A percentile compares a stretch with the other conserved stretches of the same genome.
Evolutionary conservation across 2,888 invertebrate species (phyloP).

Genomic region (Andrena bucephala): DNA sequence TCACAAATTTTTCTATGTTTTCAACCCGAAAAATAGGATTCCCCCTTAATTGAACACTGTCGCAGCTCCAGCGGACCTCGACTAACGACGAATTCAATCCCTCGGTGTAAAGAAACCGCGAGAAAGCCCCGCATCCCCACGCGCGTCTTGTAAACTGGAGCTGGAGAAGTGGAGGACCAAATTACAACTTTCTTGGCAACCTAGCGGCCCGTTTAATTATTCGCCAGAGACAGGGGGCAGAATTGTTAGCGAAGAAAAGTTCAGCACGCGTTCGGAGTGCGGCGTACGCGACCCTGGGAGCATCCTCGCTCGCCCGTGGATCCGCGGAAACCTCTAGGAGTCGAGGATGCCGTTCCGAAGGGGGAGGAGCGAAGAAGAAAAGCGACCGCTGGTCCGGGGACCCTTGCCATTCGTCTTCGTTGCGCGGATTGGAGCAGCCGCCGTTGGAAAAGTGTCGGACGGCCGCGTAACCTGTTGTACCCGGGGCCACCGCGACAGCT

Average conservation of each 20-base stretch:
- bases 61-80: too few species aligned
- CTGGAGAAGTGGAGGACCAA: neutral
- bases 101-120: neutral
- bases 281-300: neutral
- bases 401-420: constrained; percentile 54
- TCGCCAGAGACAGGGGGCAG: neutral
- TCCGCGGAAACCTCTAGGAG: neutral
- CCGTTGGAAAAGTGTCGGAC: constrained; percentile 33
- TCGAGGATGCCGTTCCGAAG: neutral
- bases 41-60: too few species aligned
- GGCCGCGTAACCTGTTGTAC: constrained; percentile 45
- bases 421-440: constrained; percentile 12
- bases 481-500: constrained; percentile 28
- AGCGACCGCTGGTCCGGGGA: neutral
- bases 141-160: neutral
- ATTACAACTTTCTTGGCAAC: constrained; percentile 12
- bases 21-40: too few species aligned
- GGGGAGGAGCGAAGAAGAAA: constrained; percentile 5
- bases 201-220: constrained; percentile 37
- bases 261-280: neutral
- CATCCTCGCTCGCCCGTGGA: neutral
- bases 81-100: too few species aligned
- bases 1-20: too few species aligned
- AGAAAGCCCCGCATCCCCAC: neutral
- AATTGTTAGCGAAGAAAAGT: constrained; percentile 10